These are phyloP conservation scores for Pocillopora damicornis DNA, from an alignment of 64 coral and sea anemone species.

Conservation along the genomic window DNA sequence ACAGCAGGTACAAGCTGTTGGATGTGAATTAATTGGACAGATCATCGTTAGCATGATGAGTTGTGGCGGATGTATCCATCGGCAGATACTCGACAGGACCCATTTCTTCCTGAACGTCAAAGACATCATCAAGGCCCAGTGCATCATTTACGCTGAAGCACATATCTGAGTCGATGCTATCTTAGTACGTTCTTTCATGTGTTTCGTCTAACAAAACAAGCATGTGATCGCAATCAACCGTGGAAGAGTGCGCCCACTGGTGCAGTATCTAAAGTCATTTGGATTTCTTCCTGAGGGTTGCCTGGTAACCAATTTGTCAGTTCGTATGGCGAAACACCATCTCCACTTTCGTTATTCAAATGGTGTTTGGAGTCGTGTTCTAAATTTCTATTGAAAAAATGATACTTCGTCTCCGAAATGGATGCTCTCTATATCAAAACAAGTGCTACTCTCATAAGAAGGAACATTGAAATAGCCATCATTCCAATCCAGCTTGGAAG, in stretches of 20 bases:
- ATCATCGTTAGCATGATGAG: not conserved
- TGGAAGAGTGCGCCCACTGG: not conserved
- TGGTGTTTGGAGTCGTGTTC: too few relatives aligned
- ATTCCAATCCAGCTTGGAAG: too few relatives aligned
- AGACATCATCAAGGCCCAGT: not conserved
- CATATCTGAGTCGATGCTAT: not conserved
- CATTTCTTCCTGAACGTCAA: constrained; percentile 16
- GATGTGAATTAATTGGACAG: not conserved
- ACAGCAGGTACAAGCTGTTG: not conserved
- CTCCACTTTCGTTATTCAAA: too few relatives aligned
- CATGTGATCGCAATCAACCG: not conserved
- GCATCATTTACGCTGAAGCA: not conserved
- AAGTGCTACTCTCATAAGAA: too few relatives aligned
- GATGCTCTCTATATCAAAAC: too few relatives aligned
- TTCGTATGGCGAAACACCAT: too few relatives aligned
- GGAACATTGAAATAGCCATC: too few relatives aligned
- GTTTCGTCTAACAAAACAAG: not conserved
- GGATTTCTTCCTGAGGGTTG: not conserved
- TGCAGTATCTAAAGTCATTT: not conserved
- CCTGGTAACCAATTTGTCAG: too few relatives aligned
- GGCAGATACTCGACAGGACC: not conserved
- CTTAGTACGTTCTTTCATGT: not conserved
- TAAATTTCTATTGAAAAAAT: too few relatives aligned
- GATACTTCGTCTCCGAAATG: too few relatives aligned
- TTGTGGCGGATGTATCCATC: not conserved